Evolutionary conservation across 2,888 invertebrate species (phyloP).

Genomic region (Ephialtes manifestator): DNA sequence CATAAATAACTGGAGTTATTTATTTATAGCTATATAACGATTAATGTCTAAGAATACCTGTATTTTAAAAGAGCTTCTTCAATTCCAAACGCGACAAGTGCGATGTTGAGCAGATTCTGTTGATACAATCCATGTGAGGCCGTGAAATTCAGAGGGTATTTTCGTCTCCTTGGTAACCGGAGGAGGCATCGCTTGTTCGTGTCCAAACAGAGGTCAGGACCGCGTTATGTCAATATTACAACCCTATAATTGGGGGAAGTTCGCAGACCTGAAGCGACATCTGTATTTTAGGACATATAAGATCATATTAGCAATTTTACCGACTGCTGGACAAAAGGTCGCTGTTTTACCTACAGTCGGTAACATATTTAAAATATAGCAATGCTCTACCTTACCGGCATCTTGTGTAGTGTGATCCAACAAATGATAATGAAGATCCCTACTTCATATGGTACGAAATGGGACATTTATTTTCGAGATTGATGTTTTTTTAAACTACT

Average conservation of each 20-base stretch:
- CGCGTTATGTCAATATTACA: constrained; percentile 75
- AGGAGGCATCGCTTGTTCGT: constrained; percentile 68
- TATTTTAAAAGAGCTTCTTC: constrained; percentile 12
- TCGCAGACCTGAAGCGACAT: constrained; percentile 29
- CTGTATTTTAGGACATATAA: background rate
- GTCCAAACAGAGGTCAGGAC: constrained; percentile 73
- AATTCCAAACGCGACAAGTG: constrained; percentile 41
- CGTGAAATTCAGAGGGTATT: constrained; percentile 71
- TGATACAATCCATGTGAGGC: constrained; percentile 55
- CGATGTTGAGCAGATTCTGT: constrained; percentile 46
- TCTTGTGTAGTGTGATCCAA: too few relatives aligned
- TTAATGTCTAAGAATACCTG: constrained; percentile 48
- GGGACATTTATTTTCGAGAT: too few relatives aligned
- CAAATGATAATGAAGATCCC: too few relatives aligned
- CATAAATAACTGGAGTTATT: too few relatives aligned
- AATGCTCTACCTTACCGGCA: too few relatives aligned
- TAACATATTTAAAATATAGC: background rate
- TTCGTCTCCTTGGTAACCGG: constrained; percentile 73
- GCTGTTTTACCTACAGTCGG: background rate
- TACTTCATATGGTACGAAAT: too few relatives aligned
- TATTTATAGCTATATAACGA: background rate
- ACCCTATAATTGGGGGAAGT: constrained; percentile 40
- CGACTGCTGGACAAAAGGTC: background rate
- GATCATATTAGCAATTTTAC: background rate
- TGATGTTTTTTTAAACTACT: too few relatives aligned